Base-by-base conservation (phyloP, 2,888 invertebrate genomes). In the Diabrotica balteata region DNA sequence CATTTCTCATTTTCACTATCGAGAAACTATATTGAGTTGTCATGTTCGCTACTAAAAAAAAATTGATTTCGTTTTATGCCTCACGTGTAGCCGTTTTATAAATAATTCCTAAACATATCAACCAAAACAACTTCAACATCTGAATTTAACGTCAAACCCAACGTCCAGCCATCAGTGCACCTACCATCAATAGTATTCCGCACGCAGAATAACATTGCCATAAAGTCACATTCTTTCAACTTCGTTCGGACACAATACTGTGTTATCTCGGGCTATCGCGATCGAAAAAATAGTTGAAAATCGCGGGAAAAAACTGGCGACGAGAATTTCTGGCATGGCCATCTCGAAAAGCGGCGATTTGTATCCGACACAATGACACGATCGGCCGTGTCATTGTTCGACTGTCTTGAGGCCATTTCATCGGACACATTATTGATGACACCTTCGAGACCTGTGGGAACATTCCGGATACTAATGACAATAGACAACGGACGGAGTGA, bases 381-480 rank as follows among this genome's bases (percentile, higher is more conserved):
- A 72, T 72, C 72, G 75, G 71, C 74, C 73, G 74, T 75, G 77
- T 77, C 77, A 78, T 78, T 78, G 78, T 78, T 78, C 74, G 71
- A 68, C 75, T 74, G 77, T 77, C 76, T 71, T 75, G 72, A 73
- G 74, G 76, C 76, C 75, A 72, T 77, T 77, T 77, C 75, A 75
- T 75, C 73, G 43, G 46, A 55, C 77, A 75, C 74, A 75, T 78
- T 78, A 78, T 78, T 78, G 75, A 78, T 78, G 77, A 75, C 78
- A 78, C 78, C 76, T 76, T 68, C 71, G 70, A 72, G 73, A 69
- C 73, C 75, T 76, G 77, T 78, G 78, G 77, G 78, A 78, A 78
- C 76, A 76, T 78, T 77, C 76, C 72, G 22, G 61, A 61, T 17
- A 42, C 54, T 43, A 43, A 54, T 42, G 54, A 10, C 43, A 43